Evolutionary conservation across 2,113 vertebrate genomes (phyloP), one percentile per base, ranked within the genome.

Genomic region (Oophaga pumilio): DNA sequence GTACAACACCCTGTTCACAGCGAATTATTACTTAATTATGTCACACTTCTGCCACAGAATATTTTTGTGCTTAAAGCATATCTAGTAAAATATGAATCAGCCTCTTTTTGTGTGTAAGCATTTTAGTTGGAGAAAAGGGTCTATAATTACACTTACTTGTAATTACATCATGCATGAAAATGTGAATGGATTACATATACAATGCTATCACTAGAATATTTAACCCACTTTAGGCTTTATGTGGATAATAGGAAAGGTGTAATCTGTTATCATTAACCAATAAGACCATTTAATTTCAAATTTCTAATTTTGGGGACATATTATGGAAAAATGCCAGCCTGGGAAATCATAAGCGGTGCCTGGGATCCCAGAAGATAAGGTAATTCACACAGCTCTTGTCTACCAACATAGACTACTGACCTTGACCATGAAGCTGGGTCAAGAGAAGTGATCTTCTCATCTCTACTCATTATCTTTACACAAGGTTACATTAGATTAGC

Each of bases 61-160:
- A 28, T 14, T 57, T 24, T 76, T 13, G 22, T 66, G 59, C 59
- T 52, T 86, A 17, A 24, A 78, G 60, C n/a, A 53, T 62, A 78
- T 22, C n/a, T 86, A 53, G 59, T 77, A 77, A 86, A 78, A 28
- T 86, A 86, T 78, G 78, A 78, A 86, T 66, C 76, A 66, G 64
- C 22, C 22, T 24, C n/a, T 24, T 60, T 71, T 49, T 85, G 69
- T 74, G 28, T 62, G 18, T 50, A 85, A 85, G 84, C 84, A 85
- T 85, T 50, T 60, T 85, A 85, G 26, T 62, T 13, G 15, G 13
- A 71, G 57, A 60, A 24, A 73, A 33, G 5, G 49, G 28, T 43
- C 49, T 24, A 73, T 76, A 85, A 76, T 85, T 85, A 76, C 33
- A 59, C 69, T 49, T 60, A 6, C 28, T 26, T 76, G 82, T 68